Base-by-base conservation (phyloP, 2,888 invertebrate genomes). In the Lingula anatina region DNA sequence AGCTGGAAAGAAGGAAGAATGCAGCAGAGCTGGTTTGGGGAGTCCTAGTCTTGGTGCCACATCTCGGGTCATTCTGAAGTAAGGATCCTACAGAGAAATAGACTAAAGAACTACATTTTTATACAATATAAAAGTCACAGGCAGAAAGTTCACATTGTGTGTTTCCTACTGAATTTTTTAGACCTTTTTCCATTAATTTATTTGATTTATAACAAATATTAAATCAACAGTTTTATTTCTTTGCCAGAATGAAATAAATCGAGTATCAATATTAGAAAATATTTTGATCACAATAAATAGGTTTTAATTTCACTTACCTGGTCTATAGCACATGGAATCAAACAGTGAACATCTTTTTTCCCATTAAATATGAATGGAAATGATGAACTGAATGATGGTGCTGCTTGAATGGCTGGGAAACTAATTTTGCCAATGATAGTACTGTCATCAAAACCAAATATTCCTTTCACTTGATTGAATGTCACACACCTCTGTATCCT, bases 291-390 rank as follows among this genome's bases (percentile, higher is more conserved):
- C n/a, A n/a, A n/a, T n/a, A n/a, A n/a, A n/a, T n/a, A n/a, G n/a
- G n/a, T n/a, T n/a, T n/a, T n/a, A n/a, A n/a, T n/a, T n/a, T n/a
- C n/a, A n/a, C n/a, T 51, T 65, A 83, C 83, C 79, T 99, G 99
- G 81, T 99, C 99, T 60, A 99, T 99, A 7, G 95, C 99, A 79
- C 99, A 99, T 0, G 99, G 99, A 56, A 99, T 94, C 2, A 94
- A 81, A 68, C 88, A 88, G 3, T 85, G 86, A 42, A 93, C 81
- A 61, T 86, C 84, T 65, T 87, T 86, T 68, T 85, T 84, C 45
- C 84, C 65, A 48, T 73, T 72, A 75, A 97, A 97, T 68, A 96
- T 90, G 54, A 87, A 85, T 0, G 96, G 96, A 60, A 81, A 81
- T 5, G 74, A 66, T 9, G 71, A 66, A 44, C 78, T 73, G 61